Evolutionary conservation across 2,888 invertebrate species (phyloP).

Genomic region (Tenthredo notha): DNA sequence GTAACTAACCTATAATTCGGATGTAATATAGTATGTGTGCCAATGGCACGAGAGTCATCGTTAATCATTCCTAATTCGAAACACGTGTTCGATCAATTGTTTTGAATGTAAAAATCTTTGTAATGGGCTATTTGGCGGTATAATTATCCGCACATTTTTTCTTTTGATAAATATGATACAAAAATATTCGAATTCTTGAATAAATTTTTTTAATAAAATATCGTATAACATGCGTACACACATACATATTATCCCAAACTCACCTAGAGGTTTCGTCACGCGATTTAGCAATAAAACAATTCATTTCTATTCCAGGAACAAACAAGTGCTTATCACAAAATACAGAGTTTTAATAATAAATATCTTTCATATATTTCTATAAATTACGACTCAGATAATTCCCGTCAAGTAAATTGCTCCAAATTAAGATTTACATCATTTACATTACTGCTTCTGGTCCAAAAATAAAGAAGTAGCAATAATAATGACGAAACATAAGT

Average conservation of each 20-base stretch:
- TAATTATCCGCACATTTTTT: background rate
- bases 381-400: background rate
- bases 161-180: background rate
- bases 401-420: background rate
- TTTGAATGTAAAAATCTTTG: background rate
- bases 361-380: background rate
- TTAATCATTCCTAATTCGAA: constrained; percentile 53
- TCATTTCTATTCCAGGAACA: background rate
- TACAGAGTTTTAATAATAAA: background rate
- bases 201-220: background rate
- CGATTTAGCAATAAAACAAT: constrained; percentile 27
- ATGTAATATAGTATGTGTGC: constrained; percentile 46
- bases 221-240: background rate
- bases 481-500: background rate
- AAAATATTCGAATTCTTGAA: background rate
- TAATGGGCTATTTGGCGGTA: background rate
- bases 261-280: constrained; percentile 16
- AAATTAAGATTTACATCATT: background rate
- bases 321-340: background rate
- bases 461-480: background rate
- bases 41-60: constrained; percentile 44
- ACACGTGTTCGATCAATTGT: constrained; percentile 45
- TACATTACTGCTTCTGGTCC: background rate
- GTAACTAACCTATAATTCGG: constrained; percentile 55
- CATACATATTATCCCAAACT: background rate